phyloP scores from a whole-genome alignment of 2,113 vertebrate genomes.

The Elephantulus edwardii region DNA sequence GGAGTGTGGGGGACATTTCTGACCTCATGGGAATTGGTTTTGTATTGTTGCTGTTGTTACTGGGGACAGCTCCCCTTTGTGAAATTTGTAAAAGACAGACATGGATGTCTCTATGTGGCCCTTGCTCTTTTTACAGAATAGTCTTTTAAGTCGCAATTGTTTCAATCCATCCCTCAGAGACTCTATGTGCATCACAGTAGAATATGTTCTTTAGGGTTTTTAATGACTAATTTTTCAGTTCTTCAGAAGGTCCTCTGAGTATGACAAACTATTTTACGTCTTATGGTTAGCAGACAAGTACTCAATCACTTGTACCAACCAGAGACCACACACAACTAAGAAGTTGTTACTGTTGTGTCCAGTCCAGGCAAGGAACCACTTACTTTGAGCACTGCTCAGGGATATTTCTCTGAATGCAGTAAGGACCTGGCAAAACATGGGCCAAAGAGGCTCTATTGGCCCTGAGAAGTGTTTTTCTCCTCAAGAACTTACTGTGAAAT shows the following conservation, averaged over 20 bases:
- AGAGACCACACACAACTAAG: neutral
- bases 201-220: neutral
- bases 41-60: no score
- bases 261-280: neutral
- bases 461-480: neutral
- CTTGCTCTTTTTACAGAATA: no score
- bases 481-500: neutral
- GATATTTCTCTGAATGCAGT: neutral
- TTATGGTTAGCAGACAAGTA: neutral
- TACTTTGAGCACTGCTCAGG: neutral
- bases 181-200: neutral
- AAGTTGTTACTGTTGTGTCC: neutral
- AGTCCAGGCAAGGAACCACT: neutral
- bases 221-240: neutral
- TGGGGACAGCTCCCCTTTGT: no score
- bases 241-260: neutral
- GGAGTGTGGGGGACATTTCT: no score
- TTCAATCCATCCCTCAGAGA: neutral
- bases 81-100: no score
- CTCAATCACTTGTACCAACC: neutral
- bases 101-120: no score
- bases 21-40: no score
- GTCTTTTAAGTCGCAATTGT: neutral
- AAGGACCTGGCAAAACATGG: neutral
- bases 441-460: neutral